Conservation (phyloP, 2,113 vertebrate species). For the human region GRCh38 chr19:15939501-15940000, state of each 20-base stretch:
- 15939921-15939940: background rate
- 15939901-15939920: background rate
- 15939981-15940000: background rate
- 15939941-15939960: background rate
- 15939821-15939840: background rate
- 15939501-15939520: background rate
- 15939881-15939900: background rate
- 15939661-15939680: background rate
- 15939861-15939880: accelerated
- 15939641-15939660: background rate
- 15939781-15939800: no score
- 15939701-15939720: background rate
- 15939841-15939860: background rate
- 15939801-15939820: background rate
- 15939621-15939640: background rate
- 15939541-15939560: background rate
- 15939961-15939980: background rate
- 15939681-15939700: background rate
- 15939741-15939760: background rate
- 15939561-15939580: background rate
- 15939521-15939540: background rate
- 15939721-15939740: no score
- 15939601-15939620: background rate
- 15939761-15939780: background rate
- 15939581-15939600: background rate